Evolutionary conservation across 1,140 invertebrate genomes (phyloP).

Genomic region (Pseudomyrmex dendroicus): DNA sequence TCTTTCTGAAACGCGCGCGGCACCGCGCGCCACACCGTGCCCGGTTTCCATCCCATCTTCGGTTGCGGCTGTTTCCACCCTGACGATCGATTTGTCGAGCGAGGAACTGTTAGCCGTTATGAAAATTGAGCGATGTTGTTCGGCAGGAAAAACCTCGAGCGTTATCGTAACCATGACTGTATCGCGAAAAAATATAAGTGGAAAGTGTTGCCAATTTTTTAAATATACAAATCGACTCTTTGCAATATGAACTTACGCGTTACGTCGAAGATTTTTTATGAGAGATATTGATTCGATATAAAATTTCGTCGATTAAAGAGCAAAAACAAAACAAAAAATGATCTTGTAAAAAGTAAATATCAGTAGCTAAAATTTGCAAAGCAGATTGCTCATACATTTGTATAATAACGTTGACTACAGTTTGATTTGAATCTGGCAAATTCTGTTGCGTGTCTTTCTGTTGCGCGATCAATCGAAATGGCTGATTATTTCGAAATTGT

Average conservation of each 20-base stretch:
- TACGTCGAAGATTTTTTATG: background rate
- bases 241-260: background rate
- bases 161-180: background rate
- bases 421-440: slow-evolving; percentile 20
- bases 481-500: slow-evolving; percentile 55
- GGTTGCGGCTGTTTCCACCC: slow-evolving; percentile 50
- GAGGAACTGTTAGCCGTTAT: slow-evolving; percentile 39
- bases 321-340: too few species aligned
- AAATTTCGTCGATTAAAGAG: background rate
- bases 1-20: slow-evolving; percentile 71
- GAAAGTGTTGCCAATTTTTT: too few species aligned
- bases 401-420: background rate
- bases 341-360: too few species aligned
- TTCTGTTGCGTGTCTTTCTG: slow-evolving; percentile 3
- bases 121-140: slow-evolving; percentile 57
- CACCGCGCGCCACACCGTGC: slow-evolving; percentile 19
- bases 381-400: slow-evolving; percentile 36
- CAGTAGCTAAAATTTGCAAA: background rate
- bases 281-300: background rate
- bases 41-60: slow-evolving; percentile 52
- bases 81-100: slow-evolving; percentile 66
- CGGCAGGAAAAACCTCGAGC: slow-evolving; percentile 20
- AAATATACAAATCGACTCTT: background rate
- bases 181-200: background rate
- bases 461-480: slow-evolving; percentile 61